Evolutionary conservation across 2,113 vertebrate species (phyloP).

Genomic region (Saguinus midas): DNA sequence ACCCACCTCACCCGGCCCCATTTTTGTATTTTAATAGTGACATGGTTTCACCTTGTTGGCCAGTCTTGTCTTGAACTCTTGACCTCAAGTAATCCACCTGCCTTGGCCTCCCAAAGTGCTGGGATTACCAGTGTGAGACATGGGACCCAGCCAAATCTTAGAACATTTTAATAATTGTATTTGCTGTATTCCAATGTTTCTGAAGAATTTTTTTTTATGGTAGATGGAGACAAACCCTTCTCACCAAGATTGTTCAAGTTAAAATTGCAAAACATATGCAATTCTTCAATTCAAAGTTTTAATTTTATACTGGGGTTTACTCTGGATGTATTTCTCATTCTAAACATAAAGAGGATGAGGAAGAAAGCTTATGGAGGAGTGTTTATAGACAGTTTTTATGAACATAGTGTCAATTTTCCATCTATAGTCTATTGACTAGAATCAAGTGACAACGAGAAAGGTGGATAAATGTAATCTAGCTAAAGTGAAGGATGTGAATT

Average conservation of each 20-base stretch:
- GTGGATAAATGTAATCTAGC: neutral
- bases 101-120: too few species aligned
- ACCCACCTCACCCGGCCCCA: too few species aligned
- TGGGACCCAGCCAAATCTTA: neutral
- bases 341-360: neutral
- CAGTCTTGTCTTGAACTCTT: too few species aligned
- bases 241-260: neutral
- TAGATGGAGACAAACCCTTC: neutral
- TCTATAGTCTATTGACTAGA: neutral
- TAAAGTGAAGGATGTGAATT: neutral
- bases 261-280: neutral
- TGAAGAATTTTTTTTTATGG: neutral
- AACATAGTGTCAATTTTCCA: neutral
- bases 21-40: too few species aligned
- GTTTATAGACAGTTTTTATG: neutral
- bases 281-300: neutral
- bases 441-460: neutral
- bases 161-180: neutral
- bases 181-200: neutral
- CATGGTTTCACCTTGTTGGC: too few species aligned
- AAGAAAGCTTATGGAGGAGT: neutral
- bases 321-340: neutral
- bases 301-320: neutral
- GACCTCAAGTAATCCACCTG: too few species aligned
- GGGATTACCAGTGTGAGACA: too few species aligned